Evolutionary conservation across 2,797 vertebrate genomes (phyloP), one percentile per base, ranked within the genome.

Genomic region (Megaceryle alcyon): DNA sequence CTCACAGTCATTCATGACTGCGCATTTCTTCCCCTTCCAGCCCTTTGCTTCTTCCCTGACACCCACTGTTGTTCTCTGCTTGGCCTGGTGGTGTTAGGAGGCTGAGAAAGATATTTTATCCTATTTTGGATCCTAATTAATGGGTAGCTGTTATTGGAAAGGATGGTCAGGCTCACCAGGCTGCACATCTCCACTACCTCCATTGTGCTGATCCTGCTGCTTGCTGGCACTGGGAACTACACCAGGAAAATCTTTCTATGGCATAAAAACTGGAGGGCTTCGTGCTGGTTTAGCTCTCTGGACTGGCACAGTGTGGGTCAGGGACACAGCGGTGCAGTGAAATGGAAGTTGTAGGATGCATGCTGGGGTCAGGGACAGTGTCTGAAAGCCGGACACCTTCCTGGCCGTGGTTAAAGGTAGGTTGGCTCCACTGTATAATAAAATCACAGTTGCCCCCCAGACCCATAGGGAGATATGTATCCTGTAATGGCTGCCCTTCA

Each of bases 371-470:
- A 92, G 61, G 76, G 87, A 65, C 41, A 23, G 69, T 12, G 14
- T 10, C 44, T 56, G 41, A 29, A 53, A 83, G 41, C 61, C 9
- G 10, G 89, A 94, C 49, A 81, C 85, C 89, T 94, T 83, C 87
- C 57, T 86, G 77, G 90, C 91, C 71, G n/a, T 26, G 71, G 37
- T 68, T 91, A n/a, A 90, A 94, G 83, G 71, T 44, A 60, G 57
- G n/a, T 11, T 94, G 70, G 76, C 44, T 95, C 57, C 31, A 31
- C n/a, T 60, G 51, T 68, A 4, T 39, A 37, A 41, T 29, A 64
- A 75, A 92, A 73, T 64, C 79, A 41, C 28, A 39, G 64, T 48
- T 66, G 68, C n/a, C 26, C 22, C 26, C 51, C 79, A 90, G 65
- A 83, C 46, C 35, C 65, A 63, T 44, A 6, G 1, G 1, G 69